Evolutionary conservation across 2,888 invertebrate genomes (phyloP).

Genomic region (Willowsia nigromaculata): DNA sequence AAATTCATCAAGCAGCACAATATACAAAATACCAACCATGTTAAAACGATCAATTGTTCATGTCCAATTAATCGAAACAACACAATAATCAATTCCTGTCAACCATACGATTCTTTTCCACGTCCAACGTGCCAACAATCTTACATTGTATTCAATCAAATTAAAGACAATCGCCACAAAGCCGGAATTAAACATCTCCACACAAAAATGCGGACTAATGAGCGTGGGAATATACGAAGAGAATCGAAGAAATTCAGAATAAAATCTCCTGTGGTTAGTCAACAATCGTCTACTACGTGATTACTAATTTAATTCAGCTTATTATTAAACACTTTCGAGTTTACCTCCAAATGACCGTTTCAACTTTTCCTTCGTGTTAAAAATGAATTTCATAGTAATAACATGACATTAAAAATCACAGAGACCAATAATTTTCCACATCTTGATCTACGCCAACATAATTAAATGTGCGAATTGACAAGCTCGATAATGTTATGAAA

Average conservation of each 20-base stretch:
- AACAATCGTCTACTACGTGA: too few species aligned
- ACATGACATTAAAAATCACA: not conserved
- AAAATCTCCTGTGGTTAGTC: not conserved
- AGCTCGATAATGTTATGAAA: not conserved
- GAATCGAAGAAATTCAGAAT: not conserved
- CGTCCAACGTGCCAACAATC: not conserved
- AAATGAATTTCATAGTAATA: not conserved
- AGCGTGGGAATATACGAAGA: not conserved
- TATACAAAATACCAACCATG: too few species aligned
- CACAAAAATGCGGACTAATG: constrained; percentile 12
- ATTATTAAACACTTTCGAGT: too few species aligned
- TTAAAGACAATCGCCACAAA: not conserved
- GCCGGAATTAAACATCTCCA: not conserved
- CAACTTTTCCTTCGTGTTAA: not conserved
- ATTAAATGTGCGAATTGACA: constrained; percentile 23
- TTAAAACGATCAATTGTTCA: not conserved
- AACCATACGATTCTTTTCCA: not conserved
- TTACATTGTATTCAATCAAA: not conserved
- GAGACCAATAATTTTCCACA: constrained; percentile 3
- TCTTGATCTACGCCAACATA: not conserved
- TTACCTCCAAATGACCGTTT: too few species aligned
- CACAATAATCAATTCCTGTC: not conserved
- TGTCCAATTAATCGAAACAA: constrained; percentile 25
- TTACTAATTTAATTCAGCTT: too few species aligned
- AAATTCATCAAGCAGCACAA: too few species aligned